Percentiles rank a stretch among this genome's conserved stretches.
These are phyloP conservation scores for Nemoura dubitans DNA, from an alignment of 2,888 invertebrate species.

Conservation along the genomic window DNA sequence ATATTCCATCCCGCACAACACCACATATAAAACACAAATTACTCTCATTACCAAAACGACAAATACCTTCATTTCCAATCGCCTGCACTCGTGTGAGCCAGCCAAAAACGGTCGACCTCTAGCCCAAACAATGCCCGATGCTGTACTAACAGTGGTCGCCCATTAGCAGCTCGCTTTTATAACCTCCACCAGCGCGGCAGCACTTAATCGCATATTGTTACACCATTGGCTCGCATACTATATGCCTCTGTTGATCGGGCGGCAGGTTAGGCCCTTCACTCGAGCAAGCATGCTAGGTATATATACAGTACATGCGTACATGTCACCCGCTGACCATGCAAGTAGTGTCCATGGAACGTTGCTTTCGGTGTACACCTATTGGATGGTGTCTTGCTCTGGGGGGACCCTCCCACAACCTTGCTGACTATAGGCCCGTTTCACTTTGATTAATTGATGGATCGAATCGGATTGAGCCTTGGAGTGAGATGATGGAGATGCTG, in stretches of 20 bases:
- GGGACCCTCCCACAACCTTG: conserved; percentile 7
- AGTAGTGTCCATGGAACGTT: neutral
- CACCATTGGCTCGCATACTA: neutral
- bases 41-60: neutral
- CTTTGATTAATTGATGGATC: conserved; percentile 12
- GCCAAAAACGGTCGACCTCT: neutral
- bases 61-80: conserved; percentile 21
- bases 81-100: neutral
- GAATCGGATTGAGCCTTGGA: neutral
- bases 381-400: neutral
- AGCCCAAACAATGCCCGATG: neutral
- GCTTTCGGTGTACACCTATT: neutral
- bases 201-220: neutral
- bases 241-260: neutral
- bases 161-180: conserved; percentile 10
- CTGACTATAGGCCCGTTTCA: neutral
- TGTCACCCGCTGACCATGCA: conserved; percentile 20
- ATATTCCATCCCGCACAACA: neutral
- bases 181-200: conserved; percentile 8
- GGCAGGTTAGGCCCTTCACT: conserved; percentile 19
- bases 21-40: neutral
- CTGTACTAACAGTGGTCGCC: neutral
- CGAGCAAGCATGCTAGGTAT: neutral
- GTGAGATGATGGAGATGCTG: neutral
- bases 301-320: neutral